Conservation (phyloP, 2,888 invertebrate genomes). For the Slavum lentiscoides region DNA sequence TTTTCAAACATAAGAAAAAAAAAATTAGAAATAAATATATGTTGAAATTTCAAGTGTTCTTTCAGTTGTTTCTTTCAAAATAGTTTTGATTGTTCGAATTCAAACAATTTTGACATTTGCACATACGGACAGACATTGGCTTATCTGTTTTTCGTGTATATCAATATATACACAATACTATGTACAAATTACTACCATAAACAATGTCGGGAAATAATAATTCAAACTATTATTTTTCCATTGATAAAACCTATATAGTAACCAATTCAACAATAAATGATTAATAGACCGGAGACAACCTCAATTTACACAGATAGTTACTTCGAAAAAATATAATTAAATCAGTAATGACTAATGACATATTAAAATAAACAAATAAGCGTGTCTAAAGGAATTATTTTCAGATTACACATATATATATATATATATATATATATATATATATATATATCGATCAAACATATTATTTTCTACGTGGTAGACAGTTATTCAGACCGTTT, state of each 20-base stretch:
- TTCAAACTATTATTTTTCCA: background rate
- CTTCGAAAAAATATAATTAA: background rate
- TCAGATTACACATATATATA: background rate
- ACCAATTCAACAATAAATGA: background rate
- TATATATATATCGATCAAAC: constrained; percentile 18
- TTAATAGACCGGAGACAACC: constrained; percentile 4
- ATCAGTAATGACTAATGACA: background rate
- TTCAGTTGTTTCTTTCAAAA: too few species aligned
- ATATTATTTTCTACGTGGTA: background rate
- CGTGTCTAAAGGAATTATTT: constrained; percentile 1
- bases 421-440: background rate
- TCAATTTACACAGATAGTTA: background rate
- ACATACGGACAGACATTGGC: too few species aligned
- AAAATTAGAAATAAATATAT: too few species aligned
- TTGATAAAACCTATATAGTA: constrained; percentile 9
- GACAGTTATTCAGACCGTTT: background rate
- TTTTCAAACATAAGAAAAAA: too few species aligned
- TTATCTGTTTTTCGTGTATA: too few species aligned
- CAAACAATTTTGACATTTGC: too few species aligned
- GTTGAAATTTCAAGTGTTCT: too few species aligned
- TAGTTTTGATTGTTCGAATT: too few species aligned
- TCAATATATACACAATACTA: background rate
- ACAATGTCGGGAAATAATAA: background rate
- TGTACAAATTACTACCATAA: too few species aligned
- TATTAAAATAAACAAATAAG: background rate